These are phyloP conservation scores for Chrysocyon brachyurus DNA, from an alignment of 2,797 vertebrate species.

Conservation along the genomic window DNA sequence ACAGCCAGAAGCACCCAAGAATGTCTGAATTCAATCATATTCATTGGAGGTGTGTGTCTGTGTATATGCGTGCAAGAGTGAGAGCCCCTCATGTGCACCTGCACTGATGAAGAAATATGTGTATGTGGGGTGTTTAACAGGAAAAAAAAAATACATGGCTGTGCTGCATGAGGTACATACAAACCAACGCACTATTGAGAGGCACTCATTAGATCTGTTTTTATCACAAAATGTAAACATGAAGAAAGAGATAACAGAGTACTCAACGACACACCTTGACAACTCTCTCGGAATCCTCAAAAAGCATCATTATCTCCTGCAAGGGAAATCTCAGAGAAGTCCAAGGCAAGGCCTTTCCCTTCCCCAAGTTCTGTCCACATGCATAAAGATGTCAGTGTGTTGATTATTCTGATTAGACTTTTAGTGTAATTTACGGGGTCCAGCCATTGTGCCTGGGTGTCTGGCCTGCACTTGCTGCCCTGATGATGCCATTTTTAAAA, in stretches of 20 bases:
- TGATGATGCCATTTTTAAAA: conserved; percentile 84
- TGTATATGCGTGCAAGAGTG: background rate
- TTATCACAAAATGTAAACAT: background rate
- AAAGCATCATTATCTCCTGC: background rate
- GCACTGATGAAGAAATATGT: background rate
- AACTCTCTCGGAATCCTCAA: background rate
- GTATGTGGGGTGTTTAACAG: background rate
- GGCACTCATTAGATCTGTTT: background rate
- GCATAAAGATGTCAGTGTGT: conserved; percentile 82
- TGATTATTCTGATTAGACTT: conserved; percentile 85
- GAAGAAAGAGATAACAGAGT: background rate
- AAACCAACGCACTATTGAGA: background rate
- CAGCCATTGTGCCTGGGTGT: conserved; percentile 81
- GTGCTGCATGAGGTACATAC: background rate
- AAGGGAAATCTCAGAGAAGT: background rate
- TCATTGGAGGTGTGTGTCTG: background rate
- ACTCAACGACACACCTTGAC: background rate
- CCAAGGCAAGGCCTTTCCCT: background rate
- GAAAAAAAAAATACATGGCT: background rate
- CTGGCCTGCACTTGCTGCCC: conserved; percentile 76
- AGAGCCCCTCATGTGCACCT: background rate
- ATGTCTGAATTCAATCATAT: background rate
- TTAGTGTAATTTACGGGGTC: conserved; percentile 84
- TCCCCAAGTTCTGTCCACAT: background rate
- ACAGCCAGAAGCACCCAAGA: background rate